Evolutionary conservation across 2,888 invertebrate species (phyloP), one percentile per base, ranked within the genome.

Genomic region (Tridacna crocea): DNA sequence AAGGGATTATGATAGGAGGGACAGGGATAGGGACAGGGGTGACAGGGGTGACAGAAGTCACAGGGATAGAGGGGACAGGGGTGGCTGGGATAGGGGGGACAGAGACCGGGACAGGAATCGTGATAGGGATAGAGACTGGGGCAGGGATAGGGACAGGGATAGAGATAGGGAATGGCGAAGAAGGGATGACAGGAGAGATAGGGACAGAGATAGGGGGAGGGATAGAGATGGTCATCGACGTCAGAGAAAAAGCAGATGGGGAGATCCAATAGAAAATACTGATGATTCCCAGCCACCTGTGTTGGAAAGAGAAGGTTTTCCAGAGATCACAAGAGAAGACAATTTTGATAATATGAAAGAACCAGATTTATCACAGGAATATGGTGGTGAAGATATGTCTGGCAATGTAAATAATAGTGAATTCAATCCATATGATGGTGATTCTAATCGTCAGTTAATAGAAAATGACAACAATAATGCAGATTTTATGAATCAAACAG

Each of bases 1-100:
- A 51, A 72, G 85, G 60, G 78, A 79, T 73, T 46, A 76, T 48
- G 84, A 87, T 74, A 72, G 72, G 36, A 73, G 55, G 11, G 55
- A 55, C 55, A 70, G 36, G 8, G 36, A 36, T 51, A 12, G 75
- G n/a, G 72, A 75, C 51, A 61, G 73, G 65, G 70, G 77, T 17
- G 82, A 80, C 19, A 70, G 80, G 48, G 81, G 82, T n/a, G 80
- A 81, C 26, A 55, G 78, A 36, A 77, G 75, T 47, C 63, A 78
- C 47, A 77, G 85, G 60, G 85, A 87, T 55, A 75, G 83, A n/a
- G n/a, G n/a, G 61, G 80, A 83, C 77, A 68, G 84, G 61, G 48
- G 51, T 3, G 51, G 46, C n/a, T 19, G 48, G 24, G 68, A 47
- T 13, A 12, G 46, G 6, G 15, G 77, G 36, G 72, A 79, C 24